These are phyloP conservation scores for Pandemis heparana DNA, from an alignment of 2,888 invertebrate species.

Conservation along the genomic window DNA sequence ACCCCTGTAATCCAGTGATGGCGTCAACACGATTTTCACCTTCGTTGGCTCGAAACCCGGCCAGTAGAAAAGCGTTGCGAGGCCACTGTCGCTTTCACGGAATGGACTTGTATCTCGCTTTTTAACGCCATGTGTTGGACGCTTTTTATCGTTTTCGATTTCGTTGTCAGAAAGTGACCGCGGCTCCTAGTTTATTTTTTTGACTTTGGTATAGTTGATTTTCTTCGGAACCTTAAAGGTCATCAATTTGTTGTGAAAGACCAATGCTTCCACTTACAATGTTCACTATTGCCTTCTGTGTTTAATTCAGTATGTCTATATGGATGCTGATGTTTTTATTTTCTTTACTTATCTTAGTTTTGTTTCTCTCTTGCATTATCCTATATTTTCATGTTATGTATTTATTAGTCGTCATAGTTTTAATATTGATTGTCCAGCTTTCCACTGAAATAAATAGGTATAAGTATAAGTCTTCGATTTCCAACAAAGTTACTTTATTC, in stretches of 20 bases:
- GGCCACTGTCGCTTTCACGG: conserved; percentile 73
- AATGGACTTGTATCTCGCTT: conserved; percentile 30
- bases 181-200: not conserved
- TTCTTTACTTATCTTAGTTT: not conserved
- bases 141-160: conserved; percentile 35
- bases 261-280: not conserved
- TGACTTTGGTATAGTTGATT: not conserved
- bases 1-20: conserved; percentile 51
- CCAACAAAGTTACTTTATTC: too few relatives aligned
- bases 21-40: conserved; percentile 65
- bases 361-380: too few relatives aligned
- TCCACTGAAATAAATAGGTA: too few relatives aligned
- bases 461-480: too few relatives aligned
- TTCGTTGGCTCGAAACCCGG: conserved; percentile 55
- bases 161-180: conserved; percentile 27
- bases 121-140: conserved; percentile 27
- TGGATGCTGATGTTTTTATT: not conserved
- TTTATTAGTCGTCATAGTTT: too few relatives aligned
- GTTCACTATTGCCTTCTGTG: not conserved
- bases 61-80: conserved; percentile 65
- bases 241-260: not conserved
- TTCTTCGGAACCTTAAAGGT: not conserved
- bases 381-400: too few relatives aligned
- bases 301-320: not conserved
- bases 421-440: too few relatives aligned